Evolutionary conservation across 2,888 invertebrate genomes (phyloP).

Genomic region (Diadromus collaris): DNA sequence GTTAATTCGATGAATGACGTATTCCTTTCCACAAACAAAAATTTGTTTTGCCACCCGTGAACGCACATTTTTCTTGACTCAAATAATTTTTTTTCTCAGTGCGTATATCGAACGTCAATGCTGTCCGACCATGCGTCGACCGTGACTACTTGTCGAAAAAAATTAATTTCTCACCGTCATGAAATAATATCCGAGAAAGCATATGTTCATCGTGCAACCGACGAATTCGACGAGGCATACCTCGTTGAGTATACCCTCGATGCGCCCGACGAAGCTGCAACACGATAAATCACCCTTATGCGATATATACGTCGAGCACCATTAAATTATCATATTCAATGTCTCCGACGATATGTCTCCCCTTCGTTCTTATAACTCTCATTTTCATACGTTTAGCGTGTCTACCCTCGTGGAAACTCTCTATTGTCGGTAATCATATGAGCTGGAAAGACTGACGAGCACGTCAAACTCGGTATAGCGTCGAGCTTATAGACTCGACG

Average conservation of each 20-base stretch:
- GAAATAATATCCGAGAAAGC: conserved; percentile 74
- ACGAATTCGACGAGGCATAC: conserved; percentile 74
- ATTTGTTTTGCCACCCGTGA: too few relatives aligned
- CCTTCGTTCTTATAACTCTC: background rate
- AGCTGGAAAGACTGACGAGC: background rate
- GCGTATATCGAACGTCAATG: background rate
- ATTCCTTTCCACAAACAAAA: too few relatives aligned
- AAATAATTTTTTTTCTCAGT: too few relatives aligned
- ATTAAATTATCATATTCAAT: conserved; percentile 3
- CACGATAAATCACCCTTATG: background rate
- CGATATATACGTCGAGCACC: background rate
- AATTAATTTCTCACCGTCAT: conserved; percentile 68
- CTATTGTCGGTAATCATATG: conserved; percentile 8
- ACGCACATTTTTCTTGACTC: too few relatives aligned
- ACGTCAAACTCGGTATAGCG: background rate
- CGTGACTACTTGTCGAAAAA: conserved; percentile 23
- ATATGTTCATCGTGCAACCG: conserved; percentile 75
- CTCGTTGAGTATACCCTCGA: conserved; percentile 71
- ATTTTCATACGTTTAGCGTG: background rate
- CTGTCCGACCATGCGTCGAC: conserved; percentile 16
- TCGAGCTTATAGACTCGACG: background rate
- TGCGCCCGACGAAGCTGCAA: conserved; percentile 69
- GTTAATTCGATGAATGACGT: too few relatives aligned
- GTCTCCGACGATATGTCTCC: background rate
- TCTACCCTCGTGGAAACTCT: conserved; percentile 3